phyloP scores from a whole-genome alignment of 2,888 invertebrate genomes.

The Sinodicranocentrus sp. region DNA sequence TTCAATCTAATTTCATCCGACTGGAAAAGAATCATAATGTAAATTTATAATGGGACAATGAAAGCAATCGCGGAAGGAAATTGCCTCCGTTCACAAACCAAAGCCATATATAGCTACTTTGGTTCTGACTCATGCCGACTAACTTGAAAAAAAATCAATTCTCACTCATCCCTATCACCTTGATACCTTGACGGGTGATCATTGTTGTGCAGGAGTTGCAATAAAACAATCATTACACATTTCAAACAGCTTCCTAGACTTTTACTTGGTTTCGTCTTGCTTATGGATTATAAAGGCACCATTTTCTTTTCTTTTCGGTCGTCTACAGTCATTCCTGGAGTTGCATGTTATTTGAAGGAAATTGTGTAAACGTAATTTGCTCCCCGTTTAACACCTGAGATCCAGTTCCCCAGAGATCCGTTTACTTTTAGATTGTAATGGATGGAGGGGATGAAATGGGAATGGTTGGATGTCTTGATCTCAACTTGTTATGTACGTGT shows the following conservation, averaged over 20 bases:
- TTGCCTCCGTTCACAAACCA: no score
- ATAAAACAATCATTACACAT: slow-evolving; percentile 56
- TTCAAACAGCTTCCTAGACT: slow-evolving; percentile 24
- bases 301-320: slow-evolving; percentile 9
- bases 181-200: slow-evolving; percentile 29
- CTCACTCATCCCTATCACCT: background rate
- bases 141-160: no score
- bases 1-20: no score
- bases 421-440: slow-evolving; percentile 72
- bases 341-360: slow-evolving; percentile 69
- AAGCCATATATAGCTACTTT: no score
- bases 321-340: slow-evolving; percentile 30
- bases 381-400: slow-evolving; percentile 76
- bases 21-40: no score
- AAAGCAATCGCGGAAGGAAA: no score
- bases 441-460: slow-evolving; percentile 69
- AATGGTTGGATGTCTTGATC: slow-evolving; percentile 73
- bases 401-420: slow-evolving; percentile 71
- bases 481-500: slow-evolving; percentile 54
- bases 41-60: no score
- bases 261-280: background rate
- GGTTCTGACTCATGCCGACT: no score
- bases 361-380: slow-evolving; percentile 76
- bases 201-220: slow-evolving; percentile 32
- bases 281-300: slow-evolving; percentile 8